These are phyloP conservation scores for Diogma glabrata DNA, from an alignment of 2,888 invertebrate genomes.

Conservation along the genomic window DNA sequence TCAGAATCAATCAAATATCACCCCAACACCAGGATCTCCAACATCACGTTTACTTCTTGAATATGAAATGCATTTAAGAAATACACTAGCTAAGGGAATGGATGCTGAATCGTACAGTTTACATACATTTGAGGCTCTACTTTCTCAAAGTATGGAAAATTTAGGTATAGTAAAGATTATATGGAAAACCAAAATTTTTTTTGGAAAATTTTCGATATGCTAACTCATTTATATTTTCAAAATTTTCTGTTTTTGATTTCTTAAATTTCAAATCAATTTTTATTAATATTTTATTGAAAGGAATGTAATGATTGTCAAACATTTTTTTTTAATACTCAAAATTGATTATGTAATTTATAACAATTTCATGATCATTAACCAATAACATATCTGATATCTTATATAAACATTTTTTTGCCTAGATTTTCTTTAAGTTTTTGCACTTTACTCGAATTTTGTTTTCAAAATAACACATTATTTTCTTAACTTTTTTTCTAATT, in stretches of 20 bases:
- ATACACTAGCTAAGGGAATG: conserved; percentile 88
- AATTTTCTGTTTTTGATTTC: neutral
- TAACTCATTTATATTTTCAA: neutral
- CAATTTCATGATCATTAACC: no score
- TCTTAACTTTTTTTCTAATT: no score
- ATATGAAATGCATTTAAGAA: conserved; percentile 88
- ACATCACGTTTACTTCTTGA: conserved; percentile 75
- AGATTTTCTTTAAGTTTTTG: no score
- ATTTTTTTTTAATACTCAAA: conserved; percentile 1
- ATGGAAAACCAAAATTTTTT: no score
- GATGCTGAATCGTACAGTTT: conserved; percentile 90
- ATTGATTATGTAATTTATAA: no score
- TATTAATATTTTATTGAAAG: no score
- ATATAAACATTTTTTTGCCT: no score
- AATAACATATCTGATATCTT: no score
- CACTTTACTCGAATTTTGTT: no score
- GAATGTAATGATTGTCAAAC: no score
- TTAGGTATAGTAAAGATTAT: conserved; percentile 57
- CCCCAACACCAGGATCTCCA: conserved; percentile 71
- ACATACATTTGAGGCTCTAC: conserved; percentile 84
- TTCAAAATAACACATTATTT: no score
- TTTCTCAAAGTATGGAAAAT: conserved; percentile 93
- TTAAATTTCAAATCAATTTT: no score
- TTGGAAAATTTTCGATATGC: conserved; percentile 5
- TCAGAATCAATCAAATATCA: conserved; percentile 52